Base-by-base conservation (phyloP, 2,888 invertebrate species). In the Gerris lacustris region DNA sequence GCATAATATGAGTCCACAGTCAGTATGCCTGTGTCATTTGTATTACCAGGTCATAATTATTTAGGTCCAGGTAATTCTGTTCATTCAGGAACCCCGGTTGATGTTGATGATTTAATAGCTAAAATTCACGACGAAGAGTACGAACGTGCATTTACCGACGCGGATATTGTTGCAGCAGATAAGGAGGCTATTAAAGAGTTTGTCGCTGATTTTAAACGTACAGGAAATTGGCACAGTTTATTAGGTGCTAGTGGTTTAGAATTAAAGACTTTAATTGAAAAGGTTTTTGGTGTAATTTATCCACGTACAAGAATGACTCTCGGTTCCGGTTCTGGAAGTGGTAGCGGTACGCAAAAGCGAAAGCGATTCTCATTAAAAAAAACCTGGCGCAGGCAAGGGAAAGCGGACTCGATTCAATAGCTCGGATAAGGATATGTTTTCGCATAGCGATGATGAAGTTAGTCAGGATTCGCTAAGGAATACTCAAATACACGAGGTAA, bases 211-310 rank as follows among this genome's bases (percentile, higher is more conserved):
- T 70, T 70, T 67, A 43, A 43, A 55, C 44, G 63, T 44, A 70
- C 67, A 55, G 18, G 63, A 18, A 70, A 70, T 70, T 70, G 44
- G 62, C 67, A 67, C 67, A n/a, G n/a, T 43, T 62, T 70, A 67
- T 6, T 70, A n/a, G 70, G 70, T 70, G 63, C 15, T 45, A 43
- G 44, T 67, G 63, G 67, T 15, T 18, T 70, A 17, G 63, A 44
- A 47, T 7, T 7, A 17, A 70, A 67, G 44, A 67, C 67, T 62
- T 6, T 5, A 44, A 15, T 62, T 62, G 70, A 70, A 44, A 43
- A 44, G 11, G 7, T 67, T 15, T 17, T 47, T 31, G 31, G 70
- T 55, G 70, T 70, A 45, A 43, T 63, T 9, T 70, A 70, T 43
- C 70, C 70, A 11, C 15, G 11, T 7, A 47, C 6, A 47, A 6